A percentile compares a stretch with the other conserved stretches of the same genome.
These are phyloP conservation scores for Ascidia mentula DNA, from an alignment of 23 tunicate genomes.

Conservation along the genomic window DNA sequence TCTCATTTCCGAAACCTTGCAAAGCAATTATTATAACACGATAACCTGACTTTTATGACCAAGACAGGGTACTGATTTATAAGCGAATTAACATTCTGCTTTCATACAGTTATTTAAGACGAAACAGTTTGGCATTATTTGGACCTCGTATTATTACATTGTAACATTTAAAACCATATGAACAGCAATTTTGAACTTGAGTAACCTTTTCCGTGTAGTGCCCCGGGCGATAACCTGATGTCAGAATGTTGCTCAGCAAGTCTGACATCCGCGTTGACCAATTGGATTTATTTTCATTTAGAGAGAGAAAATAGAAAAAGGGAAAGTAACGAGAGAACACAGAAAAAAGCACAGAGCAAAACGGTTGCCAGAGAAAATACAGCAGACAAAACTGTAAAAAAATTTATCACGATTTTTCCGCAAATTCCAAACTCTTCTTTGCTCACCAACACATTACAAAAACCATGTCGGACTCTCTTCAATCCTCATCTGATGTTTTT, in stretches of 20 bases:
- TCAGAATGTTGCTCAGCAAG: neutral
- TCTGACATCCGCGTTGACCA: neutral
- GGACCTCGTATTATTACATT: too few species aligned
- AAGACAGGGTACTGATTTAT: too few species aligned
- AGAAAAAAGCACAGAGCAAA: neutral
- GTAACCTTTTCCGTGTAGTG: neutral
- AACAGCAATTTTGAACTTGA: neutral
- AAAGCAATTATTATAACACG: too few species aligned
- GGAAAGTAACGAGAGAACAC: too few species aligned
- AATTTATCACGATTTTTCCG: neutral
- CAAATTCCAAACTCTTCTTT: neutral
- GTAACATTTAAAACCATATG: neutral
- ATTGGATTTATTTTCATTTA: neutral
- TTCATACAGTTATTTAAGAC: neutral
- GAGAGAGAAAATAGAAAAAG: conserved; percentile 6
- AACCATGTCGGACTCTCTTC: neutral
- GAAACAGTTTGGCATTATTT: neutral
- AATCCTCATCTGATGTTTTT: neutral
- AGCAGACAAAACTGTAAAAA: neutral
- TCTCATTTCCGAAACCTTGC: too few species aligned
- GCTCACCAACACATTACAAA: neutral
- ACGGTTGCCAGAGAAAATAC: neutral
- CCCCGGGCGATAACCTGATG: neutral
- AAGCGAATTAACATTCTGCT: neutral
- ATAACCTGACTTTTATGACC: too few species aligned